phyloP scores from a whole-genome alignment of 1,140 invertebrate genomes.

The Chironomus striatipennis region DNA sequence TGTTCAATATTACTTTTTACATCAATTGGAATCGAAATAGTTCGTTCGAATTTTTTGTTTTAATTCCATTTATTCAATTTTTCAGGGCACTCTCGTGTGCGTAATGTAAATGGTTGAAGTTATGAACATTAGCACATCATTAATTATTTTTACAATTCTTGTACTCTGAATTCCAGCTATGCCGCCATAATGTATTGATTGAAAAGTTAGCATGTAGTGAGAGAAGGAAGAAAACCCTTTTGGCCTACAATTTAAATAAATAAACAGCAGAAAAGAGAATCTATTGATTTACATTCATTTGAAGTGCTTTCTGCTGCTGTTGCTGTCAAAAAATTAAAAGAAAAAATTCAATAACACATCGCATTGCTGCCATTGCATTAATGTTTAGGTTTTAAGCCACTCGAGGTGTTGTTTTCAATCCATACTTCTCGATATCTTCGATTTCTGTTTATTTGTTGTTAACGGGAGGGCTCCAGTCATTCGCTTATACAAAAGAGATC shows the following conservation, averaged over 20 bases:
- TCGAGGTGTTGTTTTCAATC: not conserved
- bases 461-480: not conserved
- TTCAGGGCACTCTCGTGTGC: not conserved
- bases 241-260: not conserved
- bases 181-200: not conserved
- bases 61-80: too few relatives aligned
- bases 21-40: not conserved
- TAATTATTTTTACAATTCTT: not conserved
- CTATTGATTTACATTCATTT: not conserved
- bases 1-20: not conserved
- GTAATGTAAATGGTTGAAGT: not conserved
- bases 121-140: conserved; percentile 12
- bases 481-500: not conserved
- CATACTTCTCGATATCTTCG: not conserved
- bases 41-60: too few relatives aligned
- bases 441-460: conserved; percentile 10
- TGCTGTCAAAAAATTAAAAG: not conserved
- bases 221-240: not conserved
- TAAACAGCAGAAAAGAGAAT: not conserved
- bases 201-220: too few relatives aligned
- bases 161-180: not conserved
- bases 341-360: conserved; percentile 13
- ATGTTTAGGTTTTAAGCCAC: not conserved
- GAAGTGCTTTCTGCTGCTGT: not conserved
- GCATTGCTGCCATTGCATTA: not conserved